A percentile compares a stretch with the other conserved stretches of the same genome.
Evolutionary conservation across 2,888 invertebrate species (phyloP).

Genomic region (Charanyca ferruginea): DNA sequence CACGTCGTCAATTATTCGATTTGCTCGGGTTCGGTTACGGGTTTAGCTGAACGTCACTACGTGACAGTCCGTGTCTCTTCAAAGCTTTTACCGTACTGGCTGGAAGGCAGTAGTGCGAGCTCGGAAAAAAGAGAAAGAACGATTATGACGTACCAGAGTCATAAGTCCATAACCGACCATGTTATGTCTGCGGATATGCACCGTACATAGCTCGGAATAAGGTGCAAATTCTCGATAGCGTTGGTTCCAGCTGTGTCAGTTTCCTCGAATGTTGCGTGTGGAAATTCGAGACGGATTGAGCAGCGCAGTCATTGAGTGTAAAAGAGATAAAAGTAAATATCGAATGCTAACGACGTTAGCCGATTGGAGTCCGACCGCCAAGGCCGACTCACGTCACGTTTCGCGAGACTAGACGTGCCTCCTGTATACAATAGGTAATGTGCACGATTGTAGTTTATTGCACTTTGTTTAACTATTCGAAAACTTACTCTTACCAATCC

Average conservation of each 20-base stretch:
- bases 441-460: constrained; percentile 79
- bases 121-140: constrained; percentile 88
- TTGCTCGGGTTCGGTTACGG: constrained; percentile 80
- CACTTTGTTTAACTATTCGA: constrained; percentile 69
- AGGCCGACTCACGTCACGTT: constrained; percentile 89
- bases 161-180: constrained; percentile 72
- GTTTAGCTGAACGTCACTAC: constrained; percentile 71
- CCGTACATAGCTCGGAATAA: constrained; percentile 70
- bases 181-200: constrained; percentile 65
- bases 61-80: constrained; percentile 79
- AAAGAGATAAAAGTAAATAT: constrained; percentile 77
- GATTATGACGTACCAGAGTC: constrained; percentile 77
- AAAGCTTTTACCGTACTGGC: constrained; percentile 87
- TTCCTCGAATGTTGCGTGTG: constrained; percentile 85
- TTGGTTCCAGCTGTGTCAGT: constrained; percentile 83
- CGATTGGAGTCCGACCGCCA: constrained; percentile 85
- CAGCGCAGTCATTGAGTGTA: constrained; percentile 81
- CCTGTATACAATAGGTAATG: constrained; percentile 74
- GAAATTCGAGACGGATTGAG: constrained; percentile 85
- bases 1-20: constrained; percentile 78
- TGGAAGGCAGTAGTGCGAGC: constrained; percentile 84
- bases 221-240: constrained; percentile 71
- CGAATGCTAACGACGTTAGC: constrained; percentile 77
- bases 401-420: constrained; percentile 86
- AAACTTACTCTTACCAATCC: constrained; percentile 39